Evolutionary conservation across 1,140 invertebrate genomes (phyloP), one percentile per base, ranked within the genome.

Genomic region (Drosophila novamexicana): DNA sequence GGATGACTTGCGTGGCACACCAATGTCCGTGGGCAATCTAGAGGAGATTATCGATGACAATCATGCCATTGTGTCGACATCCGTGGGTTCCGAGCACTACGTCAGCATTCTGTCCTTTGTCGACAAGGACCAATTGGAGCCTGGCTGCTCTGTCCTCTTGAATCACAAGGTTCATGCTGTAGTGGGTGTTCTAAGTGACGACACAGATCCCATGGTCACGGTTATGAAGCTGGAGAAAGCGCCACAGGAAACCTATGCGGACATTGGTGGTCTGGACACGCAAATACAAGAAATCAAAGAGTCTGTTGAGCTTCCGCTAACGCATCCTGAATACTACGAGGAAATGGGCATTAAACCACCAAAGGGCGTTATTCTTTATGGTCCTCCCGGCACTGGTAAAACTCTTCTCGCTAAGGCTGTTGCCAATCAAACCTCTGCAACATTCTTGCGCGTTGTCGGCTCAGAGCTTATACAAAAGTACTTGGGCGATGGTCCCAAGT

Each of bases 21-120:
- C 99, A 3, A 99, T 99, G 99, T 99, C 98, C 34, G 99, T 99
- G 36, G 99, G 99, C n/a, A 99, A 97, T 75, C 93, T 99, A 61
- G 99, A 99, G 93, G 99, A 99, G 93, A 99, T 99, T 47, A 99
- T 99, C 79, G 99, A 99, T 94, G 99, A 99, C 93, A 99, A 99
- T 93, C 99, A 99, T 94, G 99, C 99, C 8, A 99, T 99, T 92
- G 99, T 99, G 1, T 99, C 98, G 0, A 99, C 99, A 7, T 99
- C 98, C 16, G 99, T 99, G 18, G 99, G 99, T 8, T 99, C 98
- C 90, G 99, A 99, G 93, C 99, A 99, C 93, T 99, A 99, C 93
- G 99, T 99, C 37, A 99, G 97, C 83, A 99, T 99, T 90, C 93
- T 99, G 70, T 99, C 98, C 0, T 99, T 99, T 95, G 99, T 99